Base-by-base conservation (phyloP, 2,888 invertebrate species). In the Oxyteleia sp. region DNA sequence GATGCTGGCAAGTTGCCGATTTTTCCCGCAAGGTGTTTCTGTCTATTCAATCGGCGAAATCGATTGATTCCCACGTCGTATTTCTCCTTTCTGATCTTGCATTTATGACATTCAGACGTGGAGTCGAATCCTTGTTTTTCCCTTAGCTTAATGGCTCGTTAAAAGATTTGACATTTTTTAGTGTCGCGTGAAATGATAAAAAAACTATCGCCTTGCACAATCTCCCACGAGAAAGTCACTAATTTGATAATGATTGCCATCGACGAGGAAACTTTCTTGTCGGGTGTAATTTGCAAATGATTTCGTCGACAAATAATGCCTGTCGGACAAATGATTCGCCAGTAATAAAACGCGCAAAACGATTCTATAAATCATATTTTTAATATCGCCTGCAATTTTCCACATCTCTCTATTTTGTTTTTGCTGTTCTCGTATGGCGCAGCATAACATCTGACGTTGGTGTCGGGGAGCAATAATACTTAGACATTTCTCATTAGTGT, bases 401-500 rank as follows among this genome's bases (percentile, higher is more conserved):
- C 16, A 8, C 13, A 18, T 16, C 18, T 45, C 18, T 10, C 32
- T 32, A 8, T 10, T 32, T 32, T 32, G 32, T n/a, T 41, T 49
- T 72, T 61, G 13, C 20, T 23, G 18, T 29, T 51, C 13, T 59
- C 18, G 16, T 57, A 23, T 43, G 10, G n/a, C 35, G 26, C 32
- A 13, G 35, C 35, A 57, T 41, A 71, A 69, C 81, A 82, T 63
- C 75, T 82, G 69, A 69, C 61, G 74, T 55, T 61, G 53, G 61
- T 74, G 55, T 18, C 23, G 61, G n/a, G 41, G 16, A 68, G 74
- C 61, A 68, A 74, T 74, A 75, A 82, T 53, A 45, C 64, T 57
- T 57, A 47, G 69, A 47, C 64, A 68, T 71, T 64, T 71, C 76
- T 82, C 71, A 82, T 76, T 71, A 82, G 71, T 57, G 71, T 69